These are phyloP conservation scores for Channallabes apus DNA, from an alignment of 2,797 vertebrate species.

Conservation along the genomic window DNA sequence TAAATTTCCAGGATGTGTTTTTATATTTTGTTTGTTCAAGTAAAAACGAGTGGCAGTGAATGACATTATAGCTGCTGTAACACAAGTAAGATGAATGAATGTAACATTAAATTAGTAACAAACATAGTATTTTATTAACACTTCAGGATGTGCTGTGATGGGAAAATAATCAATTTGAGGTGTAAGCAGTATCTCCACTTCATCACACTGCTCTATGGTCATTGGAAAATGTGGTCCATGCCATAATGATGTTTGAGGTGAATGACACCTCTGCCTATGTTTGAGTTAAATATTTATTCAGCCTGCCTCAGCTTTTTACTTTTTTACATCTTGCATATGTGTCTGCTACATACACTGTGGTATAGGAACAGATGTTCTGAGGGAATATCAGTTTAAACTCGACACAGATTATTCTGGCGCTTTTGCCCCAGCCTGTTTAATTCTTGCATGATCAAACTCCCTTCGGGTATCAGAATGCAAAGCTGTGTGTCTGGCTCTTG, in stretches of 20 bases:
- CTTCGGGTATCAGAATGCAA: constrained; percentile 19
- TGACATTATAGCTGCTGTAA: neutral
- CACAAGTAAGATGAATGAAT: neutral
- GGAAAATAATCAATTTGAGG: neutral
- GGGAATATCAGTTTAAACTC: constrained; percentile 19
- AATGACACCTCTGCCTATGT: neutral
- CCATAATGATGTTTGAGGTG: neutral
- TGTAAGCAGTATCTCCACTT: neutral
- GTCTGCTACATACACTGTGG: constrained; percentile 17
- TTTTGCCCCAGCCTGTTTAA: constrained; percentile 32
- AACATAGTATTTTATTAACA: neutral
- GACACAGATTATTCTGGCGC: constrained; percentile 34
- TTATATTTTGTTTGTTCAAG: neutral
- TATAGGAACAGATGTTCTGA: constrained; percentile 35
- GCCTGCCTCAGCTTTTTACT: neutral
- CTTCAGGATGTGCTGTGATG: no score
- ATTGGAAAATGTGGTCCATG: neutral
- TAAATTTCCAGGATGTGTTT: neutral
- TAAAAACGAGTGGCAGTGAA: neutral
- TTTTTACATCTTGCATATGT: constrained; percentile 12
- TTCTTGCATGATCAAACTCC: constrained; percentile 44
- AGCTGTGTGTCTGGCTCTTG: constrained; percentile 15
- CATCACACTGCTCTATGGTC: neutral
- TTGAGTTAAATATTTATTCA: constrained; percentile 8
- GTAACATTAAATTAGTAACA: neutral